A percentile compares a stretch with the other conserved stretches of the same genome.
Conservation (phyloP, 2,888 invertebrate genomes). For the Chymomyza procnemis region DNA sequence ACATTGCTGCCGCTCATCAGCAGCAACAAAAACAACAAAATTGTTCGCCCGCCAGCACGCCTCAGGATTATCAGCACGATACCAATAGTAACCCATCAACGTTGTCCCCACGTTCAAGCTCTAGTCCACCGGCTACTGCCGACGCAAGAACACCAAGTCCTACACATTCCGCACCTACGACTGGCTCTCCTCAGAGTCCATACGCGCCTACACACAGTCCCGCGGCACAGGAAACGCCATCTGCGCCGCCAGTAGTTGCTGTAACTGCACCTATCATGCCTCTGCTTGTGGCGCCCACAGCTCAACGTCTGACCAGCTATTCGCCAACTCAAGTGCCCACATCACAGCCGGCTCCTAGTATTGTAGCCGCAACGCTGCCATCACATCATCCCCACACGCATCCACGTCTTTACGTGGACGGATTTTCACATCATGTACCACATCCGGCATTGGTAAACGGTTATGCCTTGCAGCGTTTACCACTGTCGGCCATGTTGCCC, state of each 20-base stretch:
- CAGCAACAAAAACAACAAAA: slow-evolving; percentile 52
- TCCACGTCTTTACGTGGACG: slow-evolving; percentile 15
- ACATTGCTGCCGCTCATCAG: slow-evolving; percentile 71
- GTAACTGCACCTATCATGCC: slow-evolving; percentile 42
- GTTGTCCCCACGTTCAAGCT: slow-evolving; percentile 56
- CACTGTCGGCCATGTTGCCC: slow-evolving; percentile 60
- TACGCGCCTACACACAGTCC: slow-evolving; percentile 68
- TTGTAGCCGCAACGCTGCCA: slow-evolving; percentile 31
- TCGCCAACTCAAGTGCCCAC: slow-evolving; percentile 39
- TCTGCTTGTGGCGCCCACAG: slow-evolving; percentile 62
- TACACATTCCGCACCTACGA: slow-evolving; percentile 63
- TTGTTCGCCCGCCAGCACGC: slow-evolving; percentile 42
- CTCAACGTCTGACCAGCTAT: slow-evolving; percentile 18
- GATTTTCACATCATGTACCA: slow-evolving; percentile 35
- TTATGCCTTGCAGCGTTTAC: slow-evolving; percentile 70
- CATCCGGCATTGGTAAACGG: slow-evolving; percentile 58
- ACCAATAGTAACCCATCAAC: slow-evolving; percentile 71
- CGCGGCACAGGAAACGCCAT: slow-evolving; percentile 28
- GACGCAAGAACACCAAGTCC: slow-evolving; percentile 62
- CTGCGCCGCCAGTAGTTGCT: slow-evolving; percentile 30
- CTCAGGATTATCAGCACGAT: slow-evolving; percentile 72
- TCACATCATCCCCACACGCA: slow-evolving; percentile 31
- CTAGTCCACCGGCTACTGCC: slow-evolving; percentile 47
- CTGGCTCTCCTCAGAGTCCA: slow-evolving; percentile 72
- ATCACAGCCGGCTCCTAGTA: slow-evolving; percentile 28